Base-by-base conservation (phyloP, 2,888 invertebrate genomes). In the Megastigmus dorsalis region DNA sequence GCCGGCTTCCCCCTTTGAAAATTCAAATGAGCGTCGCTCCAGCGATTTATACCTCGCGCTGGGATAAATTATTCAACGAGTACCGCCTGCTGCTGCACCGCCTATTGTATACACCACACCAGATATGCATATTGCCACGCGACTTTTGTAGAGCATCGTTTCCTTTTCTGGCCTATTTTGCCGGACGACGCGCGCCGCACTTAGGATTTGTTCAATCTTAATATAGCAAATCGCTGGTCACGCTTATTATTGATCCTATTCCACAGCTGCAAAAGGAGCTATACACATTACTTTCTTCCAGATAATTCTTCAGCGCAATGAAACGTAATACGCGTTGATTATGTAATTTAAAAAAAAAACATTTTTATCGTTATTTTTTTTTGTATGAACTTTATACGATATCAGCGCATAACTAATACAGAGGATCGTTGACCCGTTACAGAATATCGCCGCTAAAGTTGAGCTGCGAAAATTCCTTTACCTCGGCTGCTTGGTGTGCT, bases 31-130 rank as follows among this genome's bases (percentile, higher is more conserved):
- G 66, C 28, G 13, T 3, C 43, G 10, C 43, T 18, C 26, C 20
- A 38, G 48, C 59, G 66, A 74, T 63, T 74, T 55, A 68, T 59
- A 36, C 62, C 54, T 38, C 28, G 33, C 2, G 54, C n/a, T 15
- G 7, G 26, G 3, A 54, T 74, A 68, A 54, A 74, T 74, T 60
- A 74, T 74, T 74, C 74, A 74, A n/a, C 41, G 36, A 13, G 43
- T 3, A 20, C 2, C 7, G n/a, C n/a, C n/a, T n/a, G n/a, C n/a
- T n/a, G n/a, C n/a, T n/a, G n/a, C n/a, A n/a, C n/a, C 3, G 38
- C 9, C 20, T 26, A 13, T 20, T 50, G 26, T 26, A 13, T 36
- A 59, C 20, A 48, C 38, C 23, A 48, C 36, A n/a, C 59, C n/a
- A n/a, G n/a, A n/a, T n/a, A n/a, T n/a, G 13, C 23, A 13, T 18